These are phyloP conservation scores for Halcyon senegalensis DNA, from an alignment of 2,113 vertebrate species.

Conservation along the genomic window DNA sequence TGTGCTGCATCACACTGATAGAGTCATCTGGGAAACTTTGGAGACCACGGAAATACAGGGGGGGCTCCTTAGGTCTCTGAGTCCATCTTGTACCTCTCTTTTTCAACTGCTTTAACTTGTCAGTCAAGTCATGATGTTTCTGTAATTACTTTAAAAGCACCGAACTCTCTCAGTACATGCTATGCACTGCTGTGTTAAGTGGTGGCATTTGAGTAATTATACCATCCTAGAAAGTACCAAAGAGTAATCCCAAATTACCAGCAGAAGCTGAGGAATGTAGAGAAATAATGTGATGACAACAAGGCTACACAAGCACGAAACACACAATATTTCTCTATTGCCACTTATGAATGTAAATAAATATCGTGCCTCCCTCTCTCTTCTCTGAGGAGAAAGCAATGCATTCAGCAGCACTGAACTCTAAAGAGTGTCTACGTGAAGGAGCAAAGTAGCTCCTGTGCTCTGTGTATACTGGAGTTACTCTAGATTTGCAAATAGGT, in stretches of 20 bases:
- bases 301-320: accelerated
- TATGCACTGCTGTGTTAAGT: background rate
- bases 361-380: background rate
- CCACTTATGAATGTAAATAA: background rate
- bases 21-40: background rate
- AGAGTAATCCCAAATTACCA: background rate
- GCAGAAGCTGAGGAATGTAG: background rate
- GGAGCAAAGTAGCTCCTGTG: background rate
- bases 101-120: background rate
- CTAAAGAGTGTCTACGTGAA: background rate
- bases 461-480: background rate
- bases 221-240: background rate
- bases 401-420: background rate
- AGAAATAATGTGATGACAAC: background rate
- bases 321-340: background rate
- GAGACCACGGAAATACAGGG: background rate
- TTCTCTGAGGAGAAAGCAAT: background rate
- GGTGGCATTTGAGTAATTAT: background rate
- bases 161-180: background rate
- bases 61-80: background rate
- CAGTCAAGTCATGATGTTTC: background rate
- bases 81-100: background rate
- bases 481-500: background rate
- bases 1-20: background rate
- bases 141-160: background rate